A percentile compares a stretch with the other conserved stretches of the same genome.
Conservation (phyloP, 1,140 invertebrate species). For the Teleogryllus occipitalis region DNA sequence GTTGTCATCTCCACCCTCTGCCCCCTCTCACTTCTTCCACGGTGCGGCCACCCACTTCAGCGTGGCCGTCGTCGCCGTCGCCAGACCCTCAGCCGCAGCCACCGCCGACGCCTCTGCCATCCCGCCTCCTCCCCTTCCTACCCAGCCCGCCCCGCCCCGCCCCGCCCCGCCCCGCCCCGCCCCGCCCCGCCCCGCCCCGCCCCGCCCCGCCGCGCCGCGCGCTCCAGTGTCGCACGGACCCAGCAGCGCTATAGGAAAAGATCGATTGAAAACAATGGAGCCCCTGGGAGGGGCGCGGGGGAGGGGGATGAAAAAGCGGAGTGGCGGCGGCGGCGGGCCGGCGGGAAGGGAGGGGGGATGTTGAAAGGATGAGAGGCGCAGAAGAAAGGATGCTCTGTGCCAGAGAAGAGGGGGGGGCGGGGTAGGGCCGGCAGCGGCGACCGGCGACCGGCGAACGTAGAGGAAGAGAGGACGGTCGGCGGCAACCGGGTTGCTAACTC, state of each 20-base stretch:
- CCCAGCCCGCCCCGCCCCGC: no score
- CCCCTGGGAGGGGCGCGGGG: background rate
- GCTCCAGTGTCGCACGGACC: background rate
- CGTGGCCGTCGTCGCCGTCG: no score
- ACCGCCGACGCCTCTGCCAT: no score
- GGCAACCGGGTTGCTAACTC: background rate
- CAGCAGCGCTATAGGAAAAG: background rate
- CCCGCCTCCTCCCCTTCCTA: no score
- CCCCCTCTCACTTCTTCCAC: background rate
- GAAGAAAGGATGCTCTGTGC: background rate
- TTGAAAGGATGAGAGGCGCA: background rate
- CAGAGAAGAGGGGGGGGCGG: background rate
- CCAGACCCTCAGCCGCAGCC: no score
- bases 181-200: no score
- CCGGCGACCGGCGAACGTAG: background rate
- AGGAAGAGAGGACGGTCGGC: background rate
- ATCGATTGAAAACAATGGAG: constrained; percentile 4
- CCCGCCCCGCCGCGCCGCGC: no score
- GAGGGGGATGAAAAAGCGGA: background rate
- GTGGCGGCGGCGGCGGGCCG: background rate
- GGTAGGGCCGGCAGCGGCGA: no score
- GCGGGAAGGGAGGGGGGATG: background rate
- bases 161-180: no score
- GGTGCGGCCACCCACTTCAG: no score
- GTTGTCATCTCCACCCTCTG: background rate